These are phyloP conservation scores for Piaya cayana DNA, from an alignment of 2,113 vertebrate genomes.

Conservation along the genomic window DNA sequence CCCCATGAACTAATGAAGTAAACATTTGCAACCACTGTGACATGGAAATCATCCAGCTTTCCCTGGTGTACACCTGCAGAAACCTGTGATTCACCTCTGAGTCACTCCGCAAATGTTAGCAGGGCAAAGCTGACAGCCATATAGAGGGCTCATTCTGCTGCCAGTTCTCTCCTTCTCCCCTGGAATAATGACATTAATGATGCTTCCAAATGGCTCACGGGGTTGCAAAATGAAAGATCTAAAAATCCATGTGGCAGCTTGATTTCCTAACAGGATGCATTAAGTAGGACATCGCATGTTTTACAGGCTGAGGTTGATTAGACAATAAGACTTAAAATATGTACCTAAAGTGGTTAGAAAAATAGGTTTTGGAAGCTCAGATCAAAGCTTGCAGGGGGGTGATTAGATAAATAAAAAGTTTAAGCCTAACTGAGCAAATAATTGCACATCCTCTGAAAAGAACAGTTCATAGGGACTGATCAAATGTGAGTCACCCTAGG, in stretches of 20 bases:
- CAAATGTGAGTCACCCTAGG: constrained; percentile 77
- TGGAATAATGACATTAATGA: constrained; percentile 77
- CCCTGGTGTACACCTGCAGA: constrained; percentile 81
- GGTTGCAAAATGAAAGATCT: constrained; percentile 69
- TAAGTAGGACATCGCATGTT: constrained; percentile 79
- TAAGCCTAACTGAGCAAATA: constrained; percentile 85
- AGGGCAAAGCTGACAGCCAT: constrained; percentile 64
- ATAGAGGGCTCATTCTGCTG: constrained; percentile 64
- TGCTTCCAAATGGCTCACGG: constrained; percentile 76
- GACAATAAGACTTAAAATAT: constrained; percentile 77
- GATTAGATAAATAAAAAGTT: constrained; percentile 83
- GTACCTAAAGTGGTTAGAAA: constrained; percentile 76
- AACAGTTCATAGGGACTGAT: constrained; percentile 73
- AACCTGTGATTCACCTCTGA: constrained; percentile 83
- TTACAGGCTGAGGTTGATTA: constrained; percentile 76
- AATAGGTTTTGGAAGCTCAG: constrained; percentile 73
- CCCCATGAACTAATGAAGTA: constrained; percentile 82
- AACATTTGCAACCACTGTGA: constrained; percentile 78
- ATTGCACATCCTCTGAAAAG: constrained; percentile 82
- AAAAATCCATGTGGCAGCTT: constrained; percentile 69
- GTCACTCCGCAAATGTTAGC: constrained; percentile 78
- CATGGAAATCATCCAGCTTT: constrained; percentile 78
- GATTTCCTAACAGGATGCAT: constrained; percentile 79
- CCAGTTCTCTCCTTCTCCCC: constrained; percentile 64
- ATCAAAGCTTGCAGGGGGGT: constrained; percentile 81